phyloP scores from a whole-genome alignment of 2,888 invertebrate genomes.

The Ditylenchus weischeri region DNA sequence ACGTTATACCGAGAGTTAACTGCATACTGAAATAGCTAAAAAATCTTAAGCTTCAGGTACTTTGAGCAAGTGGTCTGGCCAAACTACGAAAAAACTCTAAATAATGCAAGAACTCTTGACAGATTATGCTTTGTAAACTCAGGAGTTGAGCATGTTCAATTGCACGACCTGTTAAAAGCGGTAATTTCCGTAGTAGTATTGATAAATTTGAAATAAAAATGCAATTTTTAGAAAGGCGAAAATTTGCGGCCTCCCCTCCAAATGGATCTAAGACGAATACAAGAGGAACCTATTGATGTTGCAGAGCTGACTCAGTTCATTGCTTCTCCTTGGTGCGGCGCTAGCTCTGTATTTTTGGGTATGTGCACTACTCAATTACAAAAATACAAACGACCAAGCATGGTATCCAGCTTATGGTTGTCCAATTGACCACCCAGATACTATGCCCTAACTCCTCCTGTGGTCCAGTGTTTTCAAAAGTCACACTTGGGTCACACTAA shows the following conservation, averaged over 20 bases:
- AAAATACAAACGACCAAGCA: no score
- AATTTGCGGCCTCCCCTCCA: slow-evolving; percentile 1
- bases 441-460: no score
- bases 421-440: no score
- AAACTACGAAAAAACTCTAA: slow-evolving; percentile 65
- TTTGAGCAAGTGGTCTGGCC: slow-evolving; percentile 82
- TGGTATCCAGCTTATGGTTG: no score
- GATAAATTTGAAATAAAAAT: no score
- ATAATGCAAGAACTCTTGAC: slow-evolving; percentile 15
- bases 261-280: slow-evolving; percentile 40
- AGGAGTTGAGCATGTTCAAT: not conserved
- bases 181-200: slow-evolving; percentile 10
- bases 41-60: slow-evolving; percentile 20
- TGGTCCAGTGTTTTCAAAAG: no score
- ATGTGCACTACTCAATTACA: slow-evolving; percentile 12
- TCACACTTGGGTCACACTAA: no score
- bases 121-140: slow-evolving; percentile 4
- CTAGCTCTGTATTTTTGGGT: slow-evolving; percentile 51
- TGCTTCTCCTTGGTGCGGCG: slow-evolving; percentile 45
- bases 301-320: slow-evolving; percentile 27
- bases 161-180: not conserved
- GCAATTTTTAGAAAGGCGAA: no score
- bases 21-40: no score
- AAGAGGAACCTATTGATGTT: slow-evolving; percentile 32
- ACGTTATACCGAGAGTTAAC: no score